These are phyloP conservation scores for Prionailurus viverrinus DNA, from an alignment of 2,113 vertebrate species.

Conservation along the genomic window DNA sequence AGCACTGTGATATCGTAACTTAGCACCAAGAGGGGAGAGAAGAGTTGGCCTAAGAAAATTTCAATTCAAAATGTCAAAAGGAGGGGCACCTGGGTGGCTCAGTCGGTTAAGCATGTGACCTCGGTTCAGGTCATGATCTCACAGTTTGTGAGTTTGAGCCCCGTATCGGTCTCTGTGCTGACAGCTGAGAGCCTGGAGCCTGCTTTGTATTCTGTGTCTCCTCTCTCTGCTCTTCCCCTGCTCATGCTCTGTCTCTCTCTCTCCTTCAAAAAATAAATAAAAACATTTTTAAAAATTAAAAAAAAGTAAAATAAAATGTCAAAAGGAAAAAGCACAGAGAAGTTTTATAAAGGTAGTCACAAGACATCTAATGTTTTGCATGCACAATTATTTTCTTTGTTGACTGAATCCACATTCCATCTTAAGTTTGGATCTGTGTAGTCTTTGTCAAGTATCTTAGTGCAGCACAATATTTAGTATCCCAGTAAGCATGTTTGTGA, in stretches of 20 bases:
- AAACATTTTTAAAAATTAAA: too few relatives aligned
- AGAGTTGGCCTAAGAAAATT: background rate
- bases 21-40: background rate
- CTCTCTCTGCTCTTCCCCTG: too few relatives aligned
- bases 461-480: background rate
- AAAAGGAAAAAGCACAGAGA: background rate
- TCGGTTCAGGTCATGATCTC: too few relatives aligned
- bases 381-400: background rate
- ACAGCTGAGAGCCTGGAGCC: too few relatives aligned
- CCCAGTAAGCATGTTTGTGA: background rate
- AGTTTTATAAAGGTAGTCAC: background rate
- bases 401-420: background rate
- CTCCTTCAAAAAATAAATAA: too few relatives aligned
- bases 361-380: background rate
- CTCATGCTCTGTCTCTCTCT: too few relatives aligned
- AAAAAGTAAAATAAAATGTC: background rate
- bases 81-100: background rate
- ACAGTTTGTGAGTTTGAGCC: too few relatives aligned
- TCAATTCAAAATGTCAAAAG: background rate
- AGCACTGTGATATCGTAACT: background rate
- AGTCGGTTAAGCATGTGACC: too few relatives aligned
- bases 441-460: background rate
- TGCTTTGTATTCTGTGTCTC: too few relatives aligned
- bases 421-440: constrained; percentile 32
- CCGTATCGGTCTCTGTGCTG: too few relatives aligned